Base-by-base conservation (phyloP, 2,113 vertebrate species). In the Podiceps cristatus region DNA sequence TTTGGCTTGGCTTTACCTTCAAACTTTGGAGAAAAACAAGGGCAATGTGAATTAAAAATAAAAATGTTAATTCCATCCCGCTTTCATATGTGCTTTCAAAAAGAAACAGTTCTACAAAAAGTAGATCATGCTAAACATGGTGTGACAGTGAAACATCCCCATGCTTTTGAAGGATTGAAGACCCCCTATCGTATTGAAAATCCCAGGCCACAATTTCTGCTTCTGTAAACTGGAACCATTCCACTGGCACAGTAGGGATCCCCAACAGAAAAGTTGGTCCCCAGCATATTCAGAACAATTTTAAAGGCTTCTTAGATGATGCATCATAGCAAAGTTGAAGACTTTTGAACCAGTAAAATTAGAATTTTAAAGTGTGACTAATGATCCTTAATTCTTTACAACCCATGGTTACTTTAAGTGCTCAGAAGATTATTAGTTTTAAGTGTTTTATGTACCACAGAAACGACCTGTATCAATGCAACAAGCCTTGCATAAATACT, bases 1-100 rank as follows among this genome's bases (percentile, higher is more conserved):
- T 86, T 91, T 56, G 58, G 31, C 53, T 84, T 71, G 74, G 85
- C 90, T 96, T 62, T 81, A 63, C 42, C 37, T 49, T 68, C 59
- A 77, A 79, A 84, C 68, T 52, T 76, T 35, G 13, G 23, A 80
- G 31, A 81, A 95, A 95, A 87, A 13, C 31, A 92, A 80, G 23
- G 45, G 11, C 5, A 88, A 66, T 19, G 5, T n/a, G 66, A 95
- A 94, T 82, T 59, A 44, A 96, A 97, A 96, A 89, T 44, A 72
- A 93, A 95, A 92, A 73, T 18, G 22, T 11, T 49, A 58, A 44
- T 78, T 63, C 28, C 4, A 60, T 5, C 5, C 13, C 49, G 28
- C 13, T 93, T 90, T 91, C 23, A 50, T 49, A 44, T 86, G 35
- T 78, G 18, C 60, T 86, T 77, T 83, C 47, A 85, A 86, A 81